Evolutionary conservation across 2,797 vertebrate species (phyloP).

Genomic region (Crocidura indochinensis): DNA sequence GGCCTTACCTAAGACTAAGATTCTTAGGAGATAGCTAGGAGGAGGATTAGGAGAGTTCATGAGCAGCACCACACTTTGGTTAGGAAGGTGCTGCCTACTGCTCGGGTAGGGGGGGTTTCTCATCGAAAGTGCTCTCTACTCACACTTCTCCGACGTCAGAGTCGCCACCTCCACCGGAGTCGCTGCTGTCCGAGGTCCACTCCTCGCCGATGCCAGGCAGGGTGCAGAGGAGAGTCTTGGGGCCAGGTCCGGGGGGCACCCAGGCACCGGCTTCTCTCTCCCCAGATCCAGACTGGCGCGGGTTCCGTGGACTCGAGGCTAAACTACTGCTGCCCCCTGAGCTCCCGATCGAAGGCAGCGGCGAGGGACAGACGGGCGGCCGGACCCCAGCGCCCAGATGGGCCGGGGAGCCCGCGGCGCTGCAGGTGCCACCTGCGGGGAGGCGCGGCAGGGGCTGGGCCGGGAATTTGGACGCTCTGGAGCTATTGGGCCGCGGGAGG

Average conservation of each 20-base stretch:
- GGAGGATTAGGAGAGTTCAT: background rate
- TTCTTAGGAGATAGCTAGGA: background rate
- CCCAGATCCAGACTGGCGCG: background rate
- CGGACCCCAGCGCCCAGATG: background rate
- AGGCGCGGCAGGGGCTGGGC: background rate
- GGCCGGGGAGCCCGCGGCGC: background rate
- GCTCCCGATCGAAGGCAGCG: background rate
- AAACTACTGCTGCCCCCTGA: background rate
- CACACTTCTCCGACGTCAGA: conserved; percentile 73
- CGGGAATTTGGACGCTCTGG: background rate
- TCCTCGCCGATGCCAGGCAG: conserved; percentile 89
- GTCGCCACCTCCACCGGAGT: background rate
- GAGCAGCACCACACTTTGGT: background rate
- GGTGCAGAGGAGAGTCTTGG: conserved; percentile 75
- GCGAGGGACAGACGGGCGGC: background rate
- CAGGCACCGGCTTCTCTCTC: conserved; percentile 50
- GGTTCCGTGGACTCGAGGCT: background rate
- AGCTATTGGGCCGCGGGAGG: conserved; percentile 55
- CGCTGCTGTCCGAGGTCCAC: conserved; percentile 54
- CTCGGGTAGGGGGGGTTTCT: background rate
- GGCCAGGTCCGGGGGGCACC: conserved; percentile 26
- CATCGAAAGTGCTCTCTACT: conserved; percentile 39
- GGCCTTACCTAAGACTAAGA: background rate
- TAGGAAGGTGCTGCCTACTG: background rate
- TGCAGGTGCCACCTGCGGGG: background rate